Evolutionary conservation across 2,797 vertebrate species (phyloP).

Genomic region (Melanotaenia pygmaea): DNA sequence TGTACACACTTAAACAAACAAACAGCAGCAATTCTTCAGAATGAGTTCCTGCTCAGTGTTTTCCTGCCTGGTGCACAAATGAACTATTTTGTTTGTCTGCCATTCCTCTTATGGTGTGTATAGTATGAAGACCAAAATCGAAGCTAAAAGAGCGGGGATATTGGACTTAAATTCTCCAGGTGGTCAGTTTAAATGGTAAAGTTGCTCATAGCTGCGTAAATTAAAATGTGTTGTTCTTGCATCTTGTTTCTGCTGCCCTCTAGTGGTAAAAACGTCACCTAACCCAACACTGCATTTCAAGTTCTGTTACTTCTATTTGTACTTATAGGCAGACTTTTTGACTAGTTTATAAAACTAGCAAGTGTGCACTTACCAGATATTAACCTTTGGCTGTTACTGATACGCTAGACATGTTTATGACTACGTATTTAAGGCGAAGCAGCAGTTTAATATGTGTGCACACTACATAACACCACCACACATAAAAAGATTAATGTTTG

Average conservation of each 20-base stretch:
- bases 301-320: too few relatives aligned
- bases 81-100: not conserved
- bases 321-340: too few relatives aligned
- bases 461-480: not conserved
- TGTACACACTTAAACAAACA: conserved; percentile 2
- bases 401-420: too few relatives aligned
- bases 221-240: not conserved
- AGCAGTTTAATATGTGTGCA: not conserved
- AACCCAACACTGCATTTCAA: not conserved
- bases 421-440: not conserved
- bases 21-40: not conserved
- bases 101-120: not conserved
- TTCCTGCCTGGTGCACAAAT: not conserved
- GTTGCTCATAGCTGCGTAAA: not conserved
- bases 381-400: not conserved
- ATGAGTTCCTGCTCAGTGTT: not conserved
- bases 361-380: not conserved
- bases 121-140: not conserved
- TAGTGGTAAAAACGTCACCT: not conserved
- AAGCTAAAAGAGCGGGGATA: not conserved
- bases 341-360: not conserved
- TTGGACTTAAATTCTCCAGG: not conserved
- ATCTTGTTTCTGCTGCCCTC: not conserved
- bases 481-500: not conserved
- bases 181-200: not conserved